Percentiles rank a stretch among this genome's conserved stretches.
Evolutionary conservation across 2,888 invertebrate species (phyloP).

Genomic region (Gymnoscelis rufifasciata): DNA sequence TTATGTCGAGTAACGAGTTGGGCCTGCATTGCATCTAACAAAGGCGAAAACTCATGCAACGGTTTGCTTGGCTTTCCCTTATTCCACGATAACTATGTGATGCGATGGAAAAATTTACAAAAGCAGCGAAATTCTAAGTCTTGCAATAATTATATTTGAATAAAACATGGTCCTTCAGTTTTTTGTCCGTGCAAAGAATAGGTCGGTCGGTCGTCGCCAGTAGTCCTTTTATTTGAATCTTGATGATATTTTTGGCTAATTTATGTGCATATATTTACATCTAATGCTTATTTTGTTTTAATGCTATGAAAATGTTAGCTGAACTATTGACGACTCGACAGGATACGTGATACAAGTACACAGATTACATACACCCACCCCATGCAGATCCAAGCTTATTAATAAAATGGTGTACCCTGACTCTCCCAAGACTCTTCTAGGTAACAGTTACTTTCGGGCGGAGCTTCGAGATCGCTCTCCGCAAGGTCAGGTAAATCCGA

Average conservation of each 20-base stretch:
- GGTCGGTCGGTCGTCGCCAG: constrained; percentile 20
- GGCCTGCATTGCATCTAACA: constrained; percentile 3
- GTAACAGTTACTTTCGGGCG: constrained; percentile 76
- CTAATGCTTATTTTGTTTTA: constrained; percentile 36
- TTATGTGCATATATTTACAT: constrained; percentile 30
- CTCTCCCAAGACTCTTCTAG: constrained; percentile 76
- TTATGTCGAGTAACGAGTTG: constrained; percentile 6
- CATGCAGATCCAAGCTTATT: constrained; percentile 60
- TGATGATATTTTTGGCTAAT: constrained; percentile 19
- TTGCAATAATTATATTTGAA: constrained; percentile 12
- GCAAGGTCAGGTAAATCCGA: constrained; percentile 67
- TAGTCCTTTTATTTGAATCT: constrained; percentile 24
- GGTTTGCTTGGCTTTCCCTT: constrained; percentile 5
- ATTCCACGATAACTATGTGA: constrained; percentile 6
- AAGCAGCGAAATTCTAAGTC: constrained; percentile 25
- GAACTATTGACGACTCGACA: constrained; percentile 29
- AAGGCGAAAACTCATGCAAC: constrained; percentile 14
- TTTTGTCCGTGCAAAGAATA: constrained; percentile 39
- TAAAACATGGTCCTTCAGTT: constrained; percentile 46
- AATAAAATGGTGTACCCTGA: constrained; percentile 63
- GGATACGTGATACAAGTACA: constrained; percentile 18
- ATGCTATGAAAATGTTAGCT: constrained; percentile 17
- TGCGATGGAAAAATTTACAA: constrained; percentile 20
- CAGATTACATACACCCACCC: constrained; percentile 43
- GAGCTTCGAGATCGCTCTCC: constrained; percentile 73